phyloP scores from a whole-genome alignment of 2,888 invertebrate genomes.

The Hedychridium roseum region DNA sequence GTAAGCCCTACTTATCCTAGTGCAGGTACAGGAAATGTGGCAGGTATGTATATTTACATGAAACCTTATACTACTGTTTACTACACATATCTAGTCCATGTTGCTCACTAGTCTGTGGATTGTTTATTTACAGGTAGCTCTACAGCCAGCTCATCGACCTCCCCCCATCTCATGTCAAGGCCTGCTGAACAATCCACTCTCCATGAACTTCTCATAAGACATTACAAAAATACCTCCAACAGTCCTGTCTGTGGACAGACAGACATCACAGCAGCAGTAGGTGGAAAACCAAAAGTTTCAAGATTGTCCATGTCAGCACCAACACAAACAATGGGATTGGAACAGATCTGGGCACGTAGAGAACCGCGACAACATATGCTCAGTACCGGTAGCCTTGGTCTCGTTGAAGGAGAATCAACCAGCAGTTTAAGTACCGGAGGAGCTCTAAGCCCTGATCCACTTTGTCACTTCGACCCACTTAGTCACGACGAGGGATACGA shows the following conservation, averaged over 20 bases:
- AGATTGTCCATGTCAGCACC: constrained; percentile 88
- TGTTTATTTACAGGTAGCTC: constrained; percentile 54
- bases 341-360: constrained; percentile 85
- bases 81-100: too few relatives aligned
- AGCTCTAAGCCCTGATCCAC: constrained; percentile 79
- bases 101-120: too few relatives aligned
- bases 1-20: constrained; percentile 59
- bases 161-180: constrained; percentile 53
- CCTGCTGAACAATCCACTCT: constrained; percentile 64
- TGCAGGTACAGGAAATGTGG: constrained; percentile 56
- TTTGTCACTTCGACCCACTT: constrained; percentile 69
- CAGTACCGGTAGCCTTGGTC: constrained; percentile 77
- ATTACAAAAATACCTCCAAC: constrained; percentile 67
- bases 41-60: constrained; percentile 51
- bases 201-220: constrained; percentile 75
- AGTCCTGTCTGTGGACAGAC: constrained; percentile 39
- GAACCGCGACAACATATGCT: constrained; percentile 87
- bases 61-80: too few relatives aligned
- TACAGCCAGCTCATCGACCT: constrained; percentile 59
- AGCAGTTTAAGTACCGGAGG: constrained; percentile 85
- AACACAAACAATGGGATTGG: constrained; percentile 78
- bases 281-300: constrained; percentile 66
- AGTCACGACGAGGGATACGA: constrained; percentile 87
- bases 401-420: constrained; percentile 83
- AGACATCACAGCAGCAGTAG: constrained; percentile 33